A percentile compares a stretch with the other conserved stretches of the same genome.
Evolutionary conservation across 2,797 vertebrate genomes (phyloP).

Genomic region (Pyrocephalus nanus): DNA sequence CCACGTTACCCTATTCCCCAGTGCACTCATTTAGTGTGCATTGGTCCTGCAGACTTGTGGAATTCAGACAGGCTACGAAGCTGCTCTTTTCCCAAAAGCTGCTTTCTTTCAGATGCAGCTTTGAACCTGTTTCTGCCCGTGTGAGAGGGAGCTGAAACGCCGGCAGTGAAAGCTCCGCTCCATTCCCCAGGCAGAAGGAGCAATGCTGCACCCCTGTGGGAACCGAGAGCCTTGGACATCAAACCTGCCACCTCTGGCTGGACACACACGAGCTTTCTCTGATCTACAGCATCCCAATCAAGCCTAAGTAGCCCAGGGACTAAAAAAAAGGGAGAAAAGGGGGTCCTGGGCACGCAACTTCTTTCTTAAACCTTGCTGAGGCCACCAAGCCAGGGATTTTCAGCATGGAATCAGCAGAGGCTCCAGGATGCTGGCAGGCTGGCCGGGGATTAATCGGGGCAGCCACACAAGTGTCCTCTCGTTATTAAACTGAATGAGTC

Average conservation of each 20-base stretch:
- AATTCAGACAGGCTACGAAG: fast-evolving
- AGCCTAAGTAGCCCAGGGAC: background rate
- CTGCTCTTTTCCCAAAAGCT: background rate
- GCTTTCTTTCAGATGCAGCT: background rate
- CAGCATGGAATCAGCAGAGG: background rate
- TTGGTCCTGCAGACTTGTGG: fast-evolving
- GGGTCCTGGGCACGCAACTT: background rate
- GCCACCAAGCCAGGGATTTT: background rate
- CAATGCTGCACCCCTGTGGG: conserved; percentile 48
- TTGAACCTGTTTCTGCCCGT: fast-evolving
- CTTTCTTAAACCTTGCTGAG: background rate
- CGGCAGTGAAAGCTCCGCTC: background rate
- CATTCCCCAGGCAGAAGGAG: background rate
- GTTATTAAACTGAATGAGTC: background rate
- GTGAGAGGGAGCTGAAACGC: fast-evolving
- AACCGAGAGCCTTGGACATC: background rate
- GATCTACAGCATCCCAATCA: fast-evolving
- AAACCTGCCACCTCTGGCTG: background rate
- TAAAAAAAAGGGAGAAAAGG: background rate
- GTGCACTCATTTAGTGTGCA: fast-evolving
- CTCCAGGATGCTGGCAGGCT: background rate
- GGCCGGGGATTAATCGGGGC: background rate
- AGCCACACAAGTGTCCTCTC: background rate
- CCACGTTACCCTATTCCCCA: fast-evolving
- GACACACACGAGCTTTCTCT: fast-evolving